Percentiles rank a stretch among this genome's conserved stretches.
Conservation (phyloP, 2,888 invertebrate species). For the Gnatocerus cornutus region DNA sequence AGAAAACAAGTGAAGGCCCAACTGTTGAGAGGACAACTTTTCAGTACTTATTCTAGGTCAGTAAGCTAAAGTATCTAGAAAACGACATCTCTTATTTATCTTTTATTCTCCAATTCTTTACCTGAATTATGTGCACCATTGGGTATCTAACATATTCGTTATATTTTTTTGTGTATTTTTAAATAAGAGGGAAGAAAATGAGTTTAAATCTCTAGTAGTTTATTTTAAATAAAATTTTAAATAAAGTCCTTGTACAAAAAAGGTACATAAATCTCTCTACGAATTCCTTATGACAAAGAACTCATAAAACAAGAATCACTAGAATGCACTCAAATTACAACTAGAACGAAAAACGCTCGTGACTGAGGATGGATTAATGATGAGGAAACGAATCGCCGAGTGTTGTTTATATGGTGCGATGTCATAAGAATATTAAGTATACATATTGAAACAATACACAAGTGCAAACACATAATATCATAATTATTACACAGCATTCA, state of each 20-base stretch:
- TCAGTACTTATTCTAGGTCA: no score
- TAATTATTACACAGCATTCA: conserved; percentile 73
- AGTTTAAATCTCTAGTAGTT: conserved; percentile 62
- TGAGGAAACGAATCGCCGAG: conserved; percentile 64
- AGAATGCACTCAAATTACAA: conserved; percentile 67
- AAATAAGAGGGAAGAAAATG: background rate
- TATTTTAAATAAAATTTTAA: conserved; percentile 65
- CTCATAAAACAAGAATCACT: conserved; percentile 65
- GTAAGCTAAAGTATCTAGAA: no score
- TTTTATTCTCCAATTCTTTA: no score
- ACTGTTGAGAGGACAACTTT: no score
- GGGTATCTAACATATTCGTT: no score
- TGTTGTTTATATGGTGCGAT: conserved; percentile 65
- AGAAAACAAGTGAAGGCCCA: no score
- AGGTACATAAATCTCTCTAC: conserved; percentile 64
- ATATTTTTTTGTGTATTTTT: background rate
- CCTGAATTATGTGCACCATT: no score
- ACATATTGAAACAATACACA: conserved; percentile 68
- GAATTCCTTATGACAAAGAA: conserved; percentile 63
- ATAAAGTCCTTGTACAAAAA: conserved; percentile 64
- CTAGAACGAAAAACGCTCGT: conserved; percentile 53
- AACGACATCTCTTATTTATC: no score
- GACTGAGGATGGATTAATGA: conserved; percentile 60
- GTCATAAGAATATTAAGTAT: conserved; percentile 67
- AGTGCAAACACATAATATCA: conserved; percentile 72